A percentile compares a stretch with the other conserved stretches of the same genome.
phyloP scores from a whole-genome alignment of 2,113 vertebrate species.

The Cynopterus brachyotis region DNA sequence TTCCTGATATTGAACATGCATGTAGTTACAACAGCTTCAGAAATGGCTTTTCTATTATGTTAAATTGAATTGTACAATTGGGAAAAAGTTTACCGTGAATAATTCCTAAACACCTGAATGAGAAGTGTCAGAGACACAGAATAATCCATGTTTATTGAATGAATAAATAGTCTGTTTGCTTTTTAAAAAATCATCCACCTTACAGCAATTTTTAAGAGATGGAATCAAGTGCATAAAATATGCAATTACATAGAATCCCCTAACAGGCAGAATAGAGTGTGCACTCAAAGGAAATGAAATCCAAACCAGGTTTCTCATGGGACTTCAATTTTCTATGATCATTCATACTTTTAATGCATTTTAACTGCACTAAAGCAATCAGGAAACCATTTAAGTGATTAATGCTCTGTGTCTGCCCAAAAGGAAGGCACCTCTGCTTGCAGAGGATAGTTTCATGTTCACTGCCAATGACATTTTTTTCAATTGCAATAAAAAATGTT shows the following conservation, averaged over 20 bases:
- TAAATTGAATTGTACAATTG: background rate
- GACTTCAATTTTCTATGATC: background rate
- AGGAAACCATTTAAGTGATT: slow-evolving; percentile 23
- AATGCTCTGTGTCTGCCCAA: background rate
- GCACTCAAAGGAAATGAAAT: slow-evolving; percentile 35
- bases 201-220: background rate
- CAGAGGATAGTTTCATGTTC: background rate
- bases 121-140: background rate
- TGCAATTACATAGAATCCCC: background rate
- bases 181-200: background rate
- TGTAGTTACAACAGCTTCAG: background rate
- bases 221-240: background rate
- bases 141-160: background rate
- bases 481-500: background rate
- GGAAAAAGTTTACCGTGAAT: background rate
- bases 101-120: background rate
- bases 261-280: background rate
- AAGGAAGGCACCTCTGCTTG: background rate
- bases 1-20: background rate
- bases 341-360: slow-evolving; percentile 25
- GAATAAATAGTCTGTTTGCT: background rate
- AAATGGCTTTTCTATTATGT: background rate
- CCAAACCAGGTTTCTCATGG: background rate
- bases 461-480: background rate
- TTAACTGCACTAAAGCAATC: slow-evolving; percentile 16